Percentiles rank a stretch among this genome's conserved stretches.
Evolutionary conservation across 2,113 vertebrate species (phyloP).

Genomic region (Nansenia antarctica): DNA sequence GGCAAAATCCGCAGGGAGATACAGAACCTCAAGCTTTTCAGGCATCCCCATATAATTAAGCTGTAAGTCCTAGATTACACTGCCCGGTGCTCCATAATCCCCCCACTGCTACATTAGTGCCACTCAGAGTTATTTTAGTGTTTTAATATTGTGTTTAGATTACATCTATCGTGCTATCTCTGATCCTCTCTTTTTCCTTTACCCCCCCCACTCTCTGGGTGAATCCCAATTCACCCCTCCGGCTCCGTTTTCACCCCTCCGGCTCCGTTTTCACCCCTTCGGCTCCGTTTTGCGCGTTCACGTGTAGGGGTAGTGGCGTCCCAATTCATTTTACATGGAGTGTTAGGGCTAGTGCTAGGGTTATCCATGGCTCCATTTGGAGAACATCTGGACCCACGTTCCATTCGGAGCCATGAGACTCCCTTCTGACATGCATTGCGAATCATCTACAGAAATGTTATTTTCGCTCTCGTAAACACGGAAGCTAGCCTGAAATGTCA

Average conservation of each 20-base stretch:
- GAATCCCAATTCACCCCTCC: background rate
- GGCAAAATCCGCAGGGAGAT: conserved; percentile 98
- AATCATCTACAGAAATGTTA: no score
- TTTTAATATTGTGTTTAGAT: conserved; percentile 45
- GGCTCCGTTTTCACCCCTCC: background rate
- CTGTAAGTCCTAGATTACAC: conserved; percentile 83
- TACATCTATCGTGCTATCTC: background rate
- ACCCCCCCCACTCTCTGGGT: conserved; percentile 9
- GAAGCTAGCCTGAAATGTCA: no score
- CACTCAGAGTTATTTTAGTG: conserved; percentile 60
- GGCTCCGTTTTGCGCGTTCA: no score
- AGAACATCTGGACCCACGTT: no score
- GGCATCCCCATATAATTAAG: conserved; percentile 99
- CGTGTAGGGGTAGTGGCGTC: no score
- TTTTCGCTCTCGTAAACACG: no score
- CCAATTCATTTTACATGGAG: no score
- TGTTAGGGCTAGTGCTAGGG: no score
- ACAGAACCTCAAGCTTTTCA: conserved; percentile 98
- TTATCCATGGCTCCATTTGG: no score
- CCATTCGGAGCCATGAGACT: no score
- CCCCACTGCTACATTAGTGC: conserved; percentile 45
- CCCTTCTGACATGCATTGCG: no score
- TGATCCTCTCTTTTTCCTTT: conserved; percentile 33
- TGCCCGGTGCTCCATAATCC: conserved; percentile 32
- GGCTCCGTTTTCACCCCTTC: conserved; percentile 9